phyloP scores from a whole-genome alignment of 35 echinoderm and acorn worm genomes.

The Lytechinus variegatus region DNA sequence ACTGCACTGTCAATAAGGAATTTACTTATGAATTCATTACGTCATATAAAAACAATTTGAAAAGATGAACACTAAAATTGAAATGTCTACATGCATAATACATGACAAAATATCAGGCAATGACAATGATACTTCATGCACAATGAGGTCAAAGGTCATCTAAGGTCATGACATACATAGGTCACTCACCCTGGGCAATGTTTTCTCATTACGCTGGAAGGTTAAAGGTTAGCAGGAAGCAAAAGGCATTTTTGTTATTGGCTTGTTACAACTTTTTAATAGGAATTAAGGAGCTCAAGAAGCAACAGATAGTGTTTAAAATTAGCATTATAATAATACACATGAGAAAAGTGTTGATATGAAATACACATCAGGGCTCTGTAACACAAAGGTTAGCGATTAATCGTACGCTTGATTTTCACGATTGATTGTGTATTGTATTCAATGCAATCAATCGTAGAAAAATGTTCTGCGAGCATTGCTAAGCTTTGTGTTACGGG shows the following conservation, averaged over 20 bases:
- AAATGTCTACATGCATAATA: not conserved
- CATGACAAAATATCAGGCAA: not conserved
- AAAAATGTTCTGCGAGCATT: no score
- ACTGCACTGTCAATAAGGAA: not conserved
- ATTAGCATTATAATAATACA: not conserved
- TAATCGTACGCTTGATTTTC: no score
- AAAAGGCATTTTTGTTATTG: not conserved
- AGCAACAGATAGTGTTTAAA: not conserved
- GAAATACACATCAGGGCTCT: not conserved
- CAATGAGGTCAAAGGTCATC: not conserved
- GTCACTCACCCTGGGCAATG: slow-evolving; percentile 73
- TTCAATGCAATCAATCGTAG: no score
- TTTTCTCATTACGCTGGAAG: slow-evolving; percentile 67
- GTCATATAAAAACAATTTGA: not conserved
- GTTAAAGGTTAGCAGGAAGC: slow-evolving; percentile 48
- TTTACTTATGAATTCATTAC: not conserved
- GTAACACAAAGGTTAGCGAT: no score
- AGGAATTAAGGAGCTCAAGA: not conserved
- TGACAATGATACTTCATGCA: slow-evolving; percentile 19
- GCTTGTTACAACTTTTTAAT: not conserved
- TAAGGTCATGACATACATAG: slow-evolving; percentile 3
- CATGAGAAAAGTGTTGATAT: not conserved
- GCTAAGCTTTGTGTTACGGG: no score
- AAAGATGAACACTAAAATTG: not conserved
- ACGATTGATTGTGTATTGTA: no score